Evolutionary conservation across 2,113 vertebrate genomes (phyloP).

Genomic region (Myiopsitta monachus): DNA sequence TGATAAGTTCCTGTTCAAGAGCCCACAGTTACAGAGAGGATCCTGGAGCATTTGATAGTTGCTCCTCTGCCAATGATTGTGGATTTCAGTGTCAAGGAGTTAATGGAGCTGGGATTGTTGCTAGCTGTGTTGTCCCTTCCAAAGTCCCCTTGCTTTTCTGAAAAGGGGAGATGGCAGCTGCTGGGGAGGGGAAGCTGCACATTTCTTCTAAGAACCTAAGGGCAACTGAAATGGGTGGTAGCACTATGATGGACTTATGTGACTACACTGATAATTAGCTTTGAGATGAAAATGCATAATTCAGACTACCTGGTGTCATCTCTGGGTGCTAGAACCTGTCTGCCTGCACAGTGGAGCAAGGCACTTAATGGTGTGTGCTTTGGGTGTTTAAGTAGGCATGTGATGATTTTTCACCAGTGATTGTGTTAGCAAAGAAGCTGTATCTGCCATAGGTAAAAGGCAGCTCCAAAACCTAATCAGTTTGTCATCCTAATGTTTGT

Average conservation of each 20-base stretch:
- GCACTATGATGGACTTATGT: not conserved
- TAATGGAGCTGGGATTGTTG: not conserved
- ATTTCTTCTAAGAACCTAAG: not conserved
- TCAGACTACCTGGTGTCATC: not conserved
- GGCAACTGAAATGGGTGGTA: not conserved
- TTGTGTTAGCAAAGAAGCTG: not conserved
- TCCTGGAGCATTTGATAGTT: not conserved
- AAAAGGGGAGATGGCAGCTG: not conserved
- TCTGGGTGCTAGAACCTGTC: not conserved
- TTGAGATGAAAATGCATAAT: not conserved
- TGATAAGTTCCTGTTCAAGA: not conserved
- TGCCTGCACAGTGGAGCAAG: not conserved
- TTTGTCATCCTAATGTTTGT: not conserved
- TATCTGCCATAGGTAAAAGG: not conserved
- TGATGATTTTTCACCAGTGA: not conserved
- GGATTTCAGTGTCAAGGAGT: not conserved
- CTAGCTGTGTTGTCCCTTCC: not conserved
- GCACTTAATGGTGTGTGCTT: not conserved
- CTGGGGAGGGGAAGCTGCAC: not conserved
- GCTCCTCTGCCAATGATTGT: not conserved
- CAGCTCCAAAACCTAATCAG: not conserved
- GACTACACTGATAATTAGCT: not conserved
- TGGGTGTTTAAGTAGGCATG: not conserved
- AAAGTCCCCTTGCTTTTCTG: not conserved
- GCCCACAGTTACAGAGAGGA: accelerated